Evolutionary conservation across 1,140 invertebrate genomes (phyloP).

Genomic region (Ganaspis sp.): DNA sequence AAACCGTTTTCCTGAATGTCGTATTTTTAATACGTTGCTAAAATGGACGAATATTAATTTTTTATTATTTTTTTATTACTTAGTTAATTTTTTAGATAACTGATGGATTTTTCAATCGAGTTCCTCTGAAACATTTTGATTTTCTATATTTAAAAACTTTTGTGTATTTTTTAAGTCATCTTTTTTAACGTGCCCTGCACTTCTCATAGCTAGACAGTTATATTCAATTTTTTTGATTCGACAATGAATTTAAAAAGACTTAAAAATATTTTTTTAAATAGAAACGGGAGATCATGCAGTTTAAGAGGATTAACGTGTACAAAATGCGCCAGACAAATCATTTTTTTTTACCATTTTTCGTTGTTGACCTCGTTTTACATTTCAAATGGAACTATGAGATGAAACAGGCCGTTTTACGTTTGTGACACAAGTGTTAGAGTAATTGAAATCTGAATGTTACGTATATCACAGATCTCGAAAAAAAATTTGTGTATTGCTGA

Average conservation of each 20-base stretch:
- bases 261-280: neutral
- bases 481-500: neutral
- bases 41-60: too few relatives aligned
- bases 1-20: too few relatives aligned
- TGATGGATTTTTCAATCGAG: too few relatives aligned
- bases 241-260: neutral
- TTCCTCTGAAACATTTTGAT: too few relatives aligned
- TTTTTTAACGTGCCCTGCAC: too few relatives aligned
- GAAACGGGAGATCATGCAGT: neutral
- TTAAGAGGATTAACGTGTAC: slow-evolving; percentile 38
- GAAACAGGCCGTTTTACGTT: neutral
- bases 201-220: neutral
- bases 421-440: neutral
- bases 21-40: too few relatives aligned
- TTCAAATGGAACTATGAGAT: slow-evolving; percentile 6
- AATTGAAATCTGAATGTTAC: slow-evolving; percentile 24
- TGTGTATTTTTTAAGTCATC: too few relatives aligned
- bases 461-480: neutral
- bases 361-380: slow-evolving; percentile 37
- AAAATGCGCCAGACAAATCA: slow-evolving; percentile 42
- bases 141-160: too few relatives aligned
- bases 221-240: neutral
- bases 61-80: too few relatives aligned
- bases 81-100: too few relatives aligned
- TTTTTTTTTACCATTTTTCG: slow-evolving; percentile 42